phyloP scores from a whole-genome alignment of 2,888 invertebrate genomes.

The Xiphydria camelus region DNA sequence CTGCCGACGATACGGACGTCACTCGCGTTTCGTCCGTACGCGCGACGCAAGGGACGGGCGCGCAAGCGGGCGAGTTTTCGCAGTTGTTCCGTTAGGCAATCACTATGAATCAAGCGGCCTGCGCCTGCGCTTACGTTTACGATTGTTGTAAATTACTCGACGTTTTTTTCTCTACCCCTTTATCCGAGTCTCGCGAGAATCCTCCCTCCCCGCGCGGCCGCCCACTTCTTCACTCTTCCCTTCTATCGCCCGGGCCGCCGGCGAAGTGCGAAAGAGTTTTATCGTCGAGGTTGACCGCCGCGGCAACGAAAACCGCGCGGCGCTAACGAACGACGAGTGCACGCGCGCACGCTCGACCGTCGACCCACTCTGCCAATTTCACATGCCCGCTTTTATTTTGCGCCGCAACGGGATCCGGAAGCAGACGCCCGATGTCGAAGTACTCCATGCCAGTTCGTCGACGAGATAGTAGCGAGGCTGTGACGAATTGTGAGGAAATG shows the following conservation, averaged over 20 bases:
- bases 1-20: constrained; percentile 5
- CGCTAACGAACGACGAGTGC: neutral
- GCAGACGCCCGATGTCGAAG: no score
- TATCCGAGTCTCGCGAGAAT: neutral
- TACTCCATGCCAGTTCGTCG: no score
- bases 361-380: neutral
- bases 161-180: constrained; percentile 19
- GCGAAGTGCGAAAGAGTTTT: neutral
- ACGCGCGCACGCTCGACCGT: neutral
- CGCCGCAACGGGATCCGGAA: no score
- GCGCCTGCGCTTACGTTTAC: constrained; percentile 36
- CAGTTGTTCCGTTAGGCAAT: constrained; percentile 42
- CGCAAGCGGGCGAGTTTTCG: constrained; percentile 25
- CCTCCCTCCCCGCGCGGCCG: neutral
- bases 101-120: constrained; percentile 41
- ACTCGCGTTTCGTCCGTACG: no score
- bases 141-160: constrained; percentile 43
- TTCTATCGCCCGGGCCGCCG: neutral
- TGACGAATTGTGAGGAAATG: no score
- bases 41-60: neutral
- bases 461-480: no score
- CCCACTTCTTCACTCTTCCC: neutral
- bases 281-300: neutral
- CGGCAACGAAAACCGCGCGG: neutral
- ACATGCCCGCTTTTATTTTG: no score